Evolutionary conservation across 2,888 invertebrate species (phyloP), one percentile per base, ranked within the genome.

Genomic region (Hydriomena furcata): DNA sequence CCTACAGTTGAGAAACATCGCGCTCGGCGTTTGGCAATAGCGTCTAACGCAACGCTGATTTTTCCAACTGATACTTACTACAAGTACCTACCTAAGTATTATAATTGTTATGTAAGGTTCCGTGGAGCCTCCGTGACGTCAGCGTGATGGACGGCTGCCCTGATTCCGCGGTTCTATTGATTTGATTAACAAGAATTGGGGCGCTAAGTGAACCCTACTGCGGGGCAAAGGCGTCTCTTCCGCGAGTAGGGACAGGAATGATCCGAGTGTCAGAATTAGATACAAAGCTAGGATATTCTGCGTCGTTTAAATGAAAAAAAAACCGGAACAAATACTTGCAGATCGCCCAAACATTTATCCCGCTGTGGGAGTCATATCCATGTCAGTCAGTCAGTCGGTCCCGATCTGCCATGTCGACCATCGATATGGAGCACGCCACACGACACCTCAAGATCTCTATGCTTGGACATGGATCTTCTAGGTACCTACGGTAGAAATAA

Each of bases 21-120:
- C 11, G 47, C 41, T 49, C 31, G 23, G 30, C 21, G 63, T 69
- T 72, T 65, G 63, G 68, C 58, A 73, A 71, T 58, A 49, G 35
- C 40, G 47, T 41, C 63, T 65, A 67, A 68, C 66, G 68, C 62
- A 68, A 68, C 40, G 50, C 30, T 23, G 37, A 56, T 60, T 61
- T 60, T 58, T 55, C 34, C 32, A 51, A 44, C 52, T 52, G 58
- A 58, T 55, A 52, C 2, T 3, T 17, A 17, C 38, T 8, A 11
- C 36, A n/a, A n/a, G n/a, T n/a, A n/a, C n/a, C n/a, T 47, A n/a
- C 32, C 27, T 32, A 38, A 8, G 37, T 47, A 44, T 24, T 10
- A 32, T 34, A 45, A 48, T 25, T 30, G 23, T 60, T 55, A 58
- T 45, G 25, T 55, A 56, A 58, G 28, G 20, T 46, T 44, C 34